These are phyloP conservation scores for Hydraecia micacea DNA, from an alignment of 2,888 invertebrate genomes.

Conservation along the genomic window DNA sequence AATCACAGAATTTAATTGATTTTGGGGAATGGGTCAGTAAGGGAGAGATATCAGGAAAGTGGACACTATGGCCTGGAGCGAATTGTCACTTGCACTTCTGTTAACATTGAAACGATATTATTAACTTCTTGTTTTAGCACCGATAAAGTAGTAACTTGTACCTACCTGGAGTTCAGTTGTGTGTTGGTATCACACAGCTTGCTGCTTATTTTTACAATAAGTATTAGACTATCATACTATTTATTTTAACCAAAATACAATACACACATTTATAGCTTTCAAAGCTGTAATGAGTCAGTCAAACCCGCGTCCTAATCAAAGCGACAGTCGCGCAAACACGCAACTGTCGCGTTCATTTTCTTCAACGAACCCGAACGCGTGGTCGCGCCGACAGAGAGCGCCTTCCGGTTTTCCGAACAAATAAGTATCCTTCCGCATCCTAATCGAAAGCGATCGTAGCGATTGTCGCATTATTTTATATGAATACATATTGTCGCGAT, in stretches of 20 bases:
- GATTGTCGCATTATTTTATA: not conserved
- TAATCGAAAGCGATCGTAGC: not conserved
- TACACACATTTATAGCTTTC: not conserved
- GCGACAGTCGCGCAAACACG: not conserved
- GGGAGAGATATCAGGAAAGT: not conserved
- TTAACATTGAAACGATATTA: not conserved
- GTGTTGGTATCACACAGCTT: not conserved
- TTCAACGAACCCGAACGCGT: not conserved
- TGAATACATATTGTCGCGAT: not conserved
- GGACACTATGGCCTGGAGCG: not conserved
- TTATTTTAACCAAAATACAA: not conserved
- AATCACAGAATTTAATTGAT: conserved; percentile 43
- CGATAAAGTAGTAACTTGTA: not conserved
- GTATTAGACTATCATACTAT: not conserved
- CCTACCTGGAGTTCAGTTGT: not conserved
- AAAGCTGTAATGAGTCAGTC: not conserved
- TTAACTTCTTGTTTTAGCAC: not conserved
- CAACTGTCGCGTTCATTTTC: not conserved
- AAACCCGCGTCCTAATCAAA: not conserved
- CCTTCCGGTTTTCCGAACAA: not conserved
- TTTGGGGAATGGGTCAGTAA: conserved; percentile 37
- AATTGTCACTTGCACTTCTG: conserved; percentile 6
- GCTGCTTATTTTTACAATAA: not conserved
- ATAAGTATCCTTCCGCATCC: not conserved
- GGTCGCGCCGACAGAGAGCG: not conserved